Conservation (phyloP, 1,140 invertebrate genomes). For the Saccostrea echinata region DNA sequence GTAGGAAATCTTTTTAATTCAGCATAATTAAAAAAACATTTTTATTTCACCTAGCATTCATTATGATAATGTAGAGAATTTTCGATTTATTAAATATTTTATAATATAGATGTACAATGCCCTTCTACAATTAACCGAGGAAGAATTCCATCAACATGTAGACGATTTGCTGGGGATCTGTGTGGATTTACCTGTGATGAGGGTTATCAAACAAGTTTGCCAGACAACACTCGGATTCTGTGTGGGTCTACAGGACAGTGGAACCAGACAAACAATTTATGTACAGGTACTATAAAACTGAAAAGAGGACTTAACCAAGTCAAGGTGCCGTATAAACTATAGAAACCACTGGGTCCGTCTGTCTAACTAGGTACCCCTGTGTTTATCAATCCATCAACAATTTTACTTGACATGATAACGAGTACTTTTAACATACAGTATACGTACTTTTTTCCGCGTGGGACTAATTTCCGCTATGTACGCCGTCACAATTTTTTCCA, state of each 20-base stretch:
- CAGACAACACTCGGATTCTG: neutral
- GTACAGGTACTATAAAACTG: neutral
- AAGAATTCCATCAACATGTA: neutral
- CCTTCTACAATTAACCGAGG: neutral
- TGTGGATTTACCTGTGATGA: conserved; percentile 6
- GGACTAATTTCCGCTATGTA: too few relatives aligned
- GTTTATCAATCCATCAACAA: too few relatives aligned
- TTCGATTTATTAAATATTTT: neutral
- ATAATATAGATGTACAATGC: conserved; percentile 33
- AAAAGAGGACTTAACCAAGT: too few relatives aligned
- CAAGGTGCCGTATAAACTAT: too few relatives aligned
- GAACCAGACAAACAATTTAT: neutral
- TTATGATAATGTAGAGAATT: too few relatives aligned
- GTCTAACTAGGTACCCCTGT: too few relatives aligned
- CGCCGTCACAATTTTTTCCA: too few relatives aligned
- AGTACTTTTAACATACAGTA: too few relatives aligned
- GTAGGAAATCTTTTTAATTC: neutral
- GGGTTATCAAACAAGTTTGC: neutral
- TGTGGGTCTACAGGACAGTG: neutral
- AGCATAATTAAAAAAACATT: neutral
- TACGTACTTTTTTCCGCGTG: too few relatives aligned
- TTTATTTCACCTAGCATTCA: neutral
- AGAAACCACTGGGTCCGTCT: too few relatives aligned
- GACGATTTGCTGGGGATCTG: conserved; percentile 19
- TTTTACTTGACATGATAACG: too few relatives aligned